A percentile compares a stretch with the other conserved stretches of the same genome.
Evolutionary conservation across 2,888 invertebrate species (phyloP).

Genomic region (Tridacna crocea): DNA sequence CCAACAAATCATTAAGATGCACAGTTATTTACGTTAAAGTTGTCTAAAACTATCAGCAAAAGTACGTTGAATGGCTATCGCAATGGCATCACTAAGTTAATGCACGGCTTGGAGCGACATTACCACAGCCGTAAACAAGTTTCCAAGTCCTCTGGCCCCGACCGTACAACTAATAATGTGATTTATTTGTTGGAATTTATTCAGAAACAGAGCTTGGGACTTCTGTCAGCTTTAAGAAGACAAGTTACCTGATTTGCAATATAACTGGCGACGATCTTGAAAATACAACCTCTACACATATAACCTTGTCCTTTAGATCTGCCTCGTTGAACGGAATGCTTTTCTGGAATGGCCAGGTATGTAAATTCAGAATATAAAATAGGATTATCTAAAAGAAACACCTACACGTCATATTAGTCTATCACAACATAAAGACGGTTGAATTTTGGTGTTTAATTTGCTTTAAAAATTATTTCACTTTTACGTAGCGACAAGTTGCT

Average conservation of each 20-base stretch:
- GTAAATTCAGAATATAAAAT: not conserved
- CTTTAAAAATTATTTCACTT: not conserved
- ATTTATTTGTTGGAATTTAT: not conserved
- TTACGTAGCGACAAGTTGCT: not conserved
- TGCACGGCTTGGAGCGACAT: too few relatives aligned
- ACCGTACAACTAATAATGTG: too few relatives aligned
- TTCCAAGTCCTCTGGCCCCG: too few relatives aligned
- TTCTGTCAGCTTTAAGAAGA: slow-evolving; percentile 5
- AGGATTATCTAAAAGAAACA: too few relatives aligned
- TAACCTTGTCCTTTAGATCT: slow-evolving; percentile 31
- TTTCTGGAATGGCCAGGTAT: slow-evolving; percentile 54
- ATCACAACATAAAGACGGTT: too few relatives aligned
- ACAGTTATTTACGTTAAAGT: too few relatives aligned
- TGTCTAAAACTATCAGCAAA: too few relatives aligned
- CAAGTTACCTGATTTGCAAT: slow-evolving; percentile 28
- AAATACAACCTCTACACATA: slow-evolving; percentile 29
- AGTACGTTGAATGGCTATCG: too few relatives aligned
- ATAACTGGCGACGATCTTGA: not conserved
- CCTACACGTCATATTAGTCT: too few relatives aligned
- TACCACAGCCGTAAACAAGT: too few relatives aligned
- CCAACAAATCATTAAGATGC: too few relatives aligned
- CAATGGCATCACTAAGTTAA: too few relatives aligned
- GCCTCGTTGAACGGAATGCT: slow-evolving; percentile 29
- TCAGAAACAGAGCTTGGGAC: slow-evolving; percentile 26
- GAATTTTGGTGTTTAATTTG: not conserved